Evolutionary conservation across 30 jellyfish, hydroid and myxozoan species (phyloP).

Genomic region (Rhopilema esculentum): DNA sequence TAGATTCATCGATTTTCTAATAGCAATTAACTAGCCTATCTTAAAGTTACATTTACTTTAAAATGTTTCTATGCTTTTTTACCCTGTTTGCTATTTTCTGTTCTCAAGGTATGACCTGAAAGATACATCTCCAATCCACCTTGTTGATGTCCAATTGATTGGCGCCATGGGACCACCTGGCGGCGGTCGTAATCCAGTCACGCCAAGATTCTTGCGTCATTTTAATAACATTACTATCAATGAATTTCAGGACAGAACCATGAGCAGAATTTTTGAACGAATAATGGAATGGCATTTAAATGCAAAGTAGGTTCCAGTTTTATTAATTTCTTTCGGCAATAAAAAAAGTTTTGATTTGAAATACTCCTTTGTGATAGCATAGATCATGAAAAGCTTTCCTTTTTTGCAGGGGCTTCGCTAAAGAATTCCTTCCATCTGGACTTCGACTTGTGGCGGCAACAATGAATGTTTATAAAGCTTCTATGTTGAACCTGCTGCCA

Average conservation of each 20-base stretch:
- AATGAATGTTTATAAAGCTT: constrained; percentile 84
- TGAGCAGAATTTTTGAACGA: constrained; percentile 89
- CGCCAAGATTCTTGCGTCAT: constrained; percentile 98
- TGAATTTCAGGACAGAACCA: constrained; percentile 88
- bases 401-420: constrained; percentile 78
- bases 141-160: constrained; percentile 91
- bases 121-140: constrained; percentile 98
- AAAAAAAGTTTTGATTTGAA: not conserved
- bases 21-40: too few relatives aligned
- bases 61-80: not conserved
- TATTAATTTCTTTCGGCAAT: not conserved
- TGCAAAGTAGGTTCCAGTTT: constrained; percentile 69
- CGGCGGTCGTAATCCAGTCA: constrained; percentile 98
- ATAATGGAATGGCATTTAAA: constrained; percentile 97
- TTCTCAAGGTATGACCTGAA: constrained; percentile 88
- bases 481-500: constrained; percentile 92
- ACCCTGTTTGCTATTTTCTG: not conserved
- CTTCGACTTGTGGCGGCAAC: constrained; percentile 89
- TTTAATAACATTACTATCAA: constrained; percentile 93
- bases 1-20: too few relatives aligned
- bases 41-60: too few relatives aligned
- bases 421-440: constrained; percentile 77
- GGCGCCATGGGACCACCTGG: constrained; percentile 99
- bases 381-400: not conserved
- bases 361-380: not conserved